Conservation (phyloP, 1,140 invertebrate genomes). For the Euwallacea similis region DNA sequence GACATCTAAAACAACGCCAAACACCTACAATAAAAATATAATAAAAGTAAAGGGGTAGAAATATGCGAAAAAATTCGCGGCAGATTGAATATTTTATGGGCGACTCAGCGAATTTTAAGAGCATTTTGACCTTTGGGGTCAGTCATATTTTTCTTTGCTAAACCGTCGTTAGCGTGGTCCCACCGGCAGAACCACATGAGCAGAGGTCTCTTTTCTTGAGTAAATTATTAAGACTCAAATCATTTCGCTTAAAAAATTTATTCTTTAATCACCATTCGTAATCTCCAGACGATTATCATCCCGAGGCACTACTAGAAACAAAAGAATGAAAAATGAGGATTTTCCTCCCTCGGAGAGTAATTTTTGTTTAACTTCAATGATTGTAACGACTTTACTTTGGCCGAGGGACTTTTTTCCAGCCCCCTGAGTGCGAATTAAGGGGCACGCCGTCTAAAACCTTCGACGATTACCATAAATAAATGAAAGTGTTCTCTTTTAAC, state of each 20-base stretch:
- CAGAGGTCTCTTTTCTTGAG: no score
- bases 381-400: conserved; percentile 33
- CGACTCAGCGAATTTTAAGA: conserved; percentile 1
- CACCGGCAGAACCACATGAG: neutral
- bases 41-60: neutral
- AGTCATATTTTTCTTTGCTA: neutral
- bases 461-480: conserved; percentile 48
- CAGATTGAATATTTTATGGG: neutral
- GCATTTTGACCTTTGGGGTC: neutral
- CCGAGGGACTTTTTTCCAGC: conserved; percentile 20
- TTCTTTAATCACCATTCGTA: neutral
- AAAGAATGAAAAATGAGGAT: conserved; percentile 1
- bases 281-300: neutral
- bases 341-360: conserved; percentile 12
- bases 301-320: neutral
- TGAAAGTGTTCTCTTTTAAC: conserved; percentile 41
- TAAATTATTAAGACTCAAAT: no score
- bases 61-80: neutral
- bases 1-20: no score
- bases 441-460: conserved; percentile 31
- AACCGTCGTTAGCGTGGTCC: neutral
- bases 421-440: conserved; percentile 29
- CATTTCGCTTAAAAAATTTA: neutral
- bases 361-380: conserved; percentile 30
- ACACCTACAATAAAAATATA: neutral